Percentiles rank a stretch among this genome's conserved stretches.
phyloP scores from a whole-genome alignment of 2,888 invertebrate genomes.

The Prosapia bicincta region DNA sequence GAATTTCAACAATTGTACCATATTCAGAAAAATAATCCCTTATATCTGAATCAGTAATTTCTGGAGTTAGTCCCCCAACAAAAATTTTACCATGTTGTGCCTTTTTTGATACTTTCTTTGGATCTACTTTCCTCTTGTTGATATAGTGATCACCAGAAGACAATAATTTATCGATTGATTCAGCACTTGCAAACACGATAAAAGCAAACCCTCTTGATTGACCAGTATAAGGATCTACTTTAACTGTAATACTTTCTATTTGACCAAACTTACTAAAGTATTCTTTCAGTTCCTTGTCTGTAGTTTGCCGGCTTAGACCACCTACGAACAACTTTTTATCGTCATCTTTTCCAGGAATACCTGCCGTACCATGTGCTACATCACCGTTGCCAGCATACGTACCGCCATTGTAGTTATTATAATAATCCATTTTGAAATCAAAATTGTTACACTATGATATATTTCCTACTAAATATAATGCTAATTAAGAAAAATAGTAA shows the following conservation, averaged over 20 bases:
- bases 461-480: not conserved
- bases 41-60: conserved; percentile 57
- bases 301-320: conserved; percentile 58
- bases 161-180: conserved; percentile 52
- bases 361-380: conserved; percentile 8
- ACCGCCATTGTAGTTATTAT: not conserved
- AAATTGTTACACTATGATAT: not conserved
- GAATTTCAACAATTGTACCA: conserved; percentile 57
- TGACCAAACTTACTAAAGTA: conserved; percentile 60
- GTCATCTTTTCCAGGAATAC: conserved; percentile 46
- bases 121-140: conserved; percentile 60
- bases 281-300: conserved; percentile 55
- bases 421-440: conserved; percentile 11
- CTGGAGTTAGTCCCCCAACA: conserved; percentile 59
- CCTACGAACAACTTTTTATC: conserved; percentile 62
- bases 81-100: conserved; percentile 60
- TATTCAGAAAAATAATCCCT: conserved; percentile 56
- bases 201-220: conserved; percentile 62
- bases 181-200: conserved; percentile 57
- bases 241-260: conserved; percentile 58
- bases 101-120: conserved; percentile 59
- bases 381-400: conserved; percentile 1
- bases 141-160: conserved; percentile 55
- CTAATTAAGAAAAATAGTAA: not conserved
- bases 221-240: conserved; percentile 59